Evolutionary conservation across 23 tunicate genomes (phyloP), one percentile per base, ranked within the genome.

Genomic region (Styela clava): DNA sequence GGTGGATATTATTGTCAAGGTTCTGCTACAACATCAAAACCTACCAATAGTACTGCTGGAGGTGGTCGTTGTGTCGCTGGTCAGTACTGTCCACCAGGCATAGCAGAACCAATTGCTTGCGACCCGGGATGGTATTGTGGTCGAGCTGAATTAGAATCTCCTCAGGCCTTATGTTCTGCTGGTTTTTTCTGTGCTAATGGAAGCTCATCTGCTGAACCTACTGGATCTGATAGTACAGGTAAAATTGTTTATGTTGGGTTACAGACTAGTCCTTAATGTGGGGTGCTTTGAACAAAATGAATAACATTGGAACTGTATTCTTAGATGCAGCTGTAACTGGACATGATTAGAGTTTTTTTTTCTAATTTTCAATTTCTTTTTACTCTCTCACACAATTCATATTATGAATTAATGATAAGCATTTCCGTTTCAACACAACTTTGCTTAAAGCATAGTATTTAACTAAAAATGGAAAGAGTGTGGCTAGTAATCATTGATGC

Each of bases 51-150:
- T 1, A 61, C 83, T 2, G 61, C 68, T 12, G 35, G 68, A 23
- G 98, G 98, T 34, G 98, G 93, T 0, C 44, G 25, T 68, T 95
- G 99, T 72, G 44, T 64, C 7, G 86, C 88, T 1, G 99, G 99
- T 18, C 32, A 80, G 27, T 95, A 83, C 72, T 95, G 99, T 64
- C 88, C 96, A 16, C 61, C 27, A 3, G 99, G 96, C 20, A n/a
- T 96, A 2, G 0, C 86, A 1, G 78, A 18, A 23, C 95, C 99
- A 1, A 52, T 30, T 16, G 64, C 81, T 16, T 95, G 99, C 78
- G 52, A 73, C 27, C 83, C 99, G 21, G 99, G 95, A 2, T 62
- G 35, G 77, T 87, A 3, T 82, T 93, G 98, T 37, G 78, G 24
- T 23, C 18, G 22, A 7, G 69, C 83, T 23, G 83, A 35, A 24